A percentile compares a stretch with the other conserved stretches of the same genome.
These are phyloP conservation scores for Sarcophaga caerulescens DNA, from an alignment of 2,888 invertebrate genomes.

Conservation along the genomic window DNA sequence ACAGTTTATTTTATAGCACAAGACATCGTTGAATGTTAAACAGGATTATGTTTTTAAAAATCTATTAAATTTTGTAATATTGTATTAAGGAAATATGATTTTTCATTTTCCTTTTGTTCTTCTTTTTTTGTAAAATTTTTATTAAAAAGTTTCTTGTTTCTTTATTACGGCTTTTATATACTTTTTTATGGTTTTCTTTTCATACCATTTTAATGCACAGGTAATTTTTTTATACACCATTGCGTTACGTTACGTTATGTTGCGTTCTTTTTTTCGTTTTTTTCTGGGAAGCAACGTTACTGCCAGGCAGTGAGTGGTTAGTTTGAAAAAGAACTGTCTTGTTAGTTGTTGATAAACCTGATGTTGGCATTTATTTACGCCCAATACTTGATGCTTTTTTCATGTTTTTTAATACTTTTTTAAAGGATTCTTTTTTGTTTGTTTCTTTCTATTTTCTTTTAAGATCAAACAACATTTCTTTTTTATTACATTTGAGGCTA, in stretches of 20 bases:
- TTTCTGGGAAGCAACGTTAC: not conserved
- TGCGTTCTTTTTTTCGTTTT: not conserved
- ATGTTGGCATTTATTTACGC: conserved; percentile 67
- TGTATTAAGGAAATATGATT: too few relatives aligned
- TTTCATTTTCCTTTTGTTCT: not conserved
- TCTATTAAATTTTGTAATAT: too few relatives aligned
- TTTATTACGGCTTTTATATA: not conserved
- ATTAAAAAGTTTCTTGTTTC: not conserved
- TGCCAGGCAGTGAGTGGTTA: conserved; percentile 28
- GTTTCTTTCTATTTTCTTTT: conserved; percentile 21
- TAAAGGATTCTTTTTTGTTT: not conserved
- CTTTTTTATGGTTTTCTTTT: not conserved
- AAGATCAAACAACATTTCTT: conserved; percentile 17
- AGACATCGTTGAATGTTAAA: too few relatives aligned
- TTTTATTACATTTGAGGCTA: conserved; percentile 36
- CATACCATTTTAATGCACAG: not conserved
- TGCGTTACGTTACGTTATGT: conserved; percentile 24
- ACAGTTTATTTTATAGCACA: not conserved
- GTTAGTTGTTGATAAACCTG: conserved; percentile 64
- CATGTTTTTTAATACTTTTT: too few relatives aligned
- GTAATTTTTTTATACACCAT: conserved; percentile 6
- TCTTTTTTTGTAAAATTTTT: not conserved
- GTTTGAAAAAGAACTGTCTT: conserved; percentile 41
- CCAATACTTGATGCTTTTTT: conserved; percentile 54
- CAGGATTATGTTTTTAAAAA: too few relatives aligned